Base-by-base conservation (phyloP, 2,113 vertebrate species). In the Thunnus thynnus region DNA sequence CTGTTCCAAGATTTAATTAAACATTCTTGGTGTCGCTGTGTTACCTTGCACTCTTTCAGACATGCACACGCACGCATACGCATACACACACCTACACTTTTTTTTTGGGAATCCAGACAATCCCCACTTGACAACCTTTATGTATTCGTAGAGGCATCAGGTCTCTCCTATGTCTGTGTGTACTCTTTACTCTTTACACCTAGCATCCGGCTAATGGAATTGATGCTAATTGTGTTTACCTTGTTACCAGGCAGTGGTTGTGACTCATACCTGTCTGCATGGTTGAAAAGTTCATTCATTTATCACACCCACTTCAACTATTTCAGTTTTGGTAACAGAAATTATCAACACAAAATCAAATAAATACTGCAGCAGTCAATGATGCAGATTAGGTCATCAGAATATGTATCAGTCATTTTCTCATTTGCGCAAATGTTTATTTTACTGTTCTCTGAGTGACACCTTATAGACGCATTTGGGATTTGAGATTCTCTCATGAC, bases 1-100 rank as follows among this genome's bases (percentile, higher is more conserved):
- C 76, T 62, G 78, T 88, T 92, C 92, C 88, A 91, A 85, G 88
- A 89, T 93, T 95, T 95, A 94, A 95, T 94, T 93, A 93, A 93
- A 94, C 88, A 93, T 93, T 94, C 93, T 93, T 91, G 85, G 82
- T 88, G 85, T 91, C 77, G 75, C 73, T 80, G 83, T 72, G 78
- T 83, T 82, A 81, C 85, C 75, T 78, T 87, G 70, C 73, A 55
- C 86, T 81, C 54, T 81, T 77, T 80, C 48, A 85, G 69, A 76
- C 85, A 83, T 72, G 87, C 84, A 86, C 82, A 86, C 14, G 48
- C 84, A 71, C 5, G 32, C 56, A 77, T 30, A 68, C 30, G 13
- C 61, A 81, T 10, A 30, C 64, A 75, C 50, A 76, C 55, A 72
- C 62, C 52, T 54, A 16, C n/a, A 62, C 41, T n/a, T 32, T 4